Percentiles rank a stretch among this genome's conserved stretches.
Conservation (phyloP, 2,888 invertebrate genomes). For the Volucella inflata region DNA sequence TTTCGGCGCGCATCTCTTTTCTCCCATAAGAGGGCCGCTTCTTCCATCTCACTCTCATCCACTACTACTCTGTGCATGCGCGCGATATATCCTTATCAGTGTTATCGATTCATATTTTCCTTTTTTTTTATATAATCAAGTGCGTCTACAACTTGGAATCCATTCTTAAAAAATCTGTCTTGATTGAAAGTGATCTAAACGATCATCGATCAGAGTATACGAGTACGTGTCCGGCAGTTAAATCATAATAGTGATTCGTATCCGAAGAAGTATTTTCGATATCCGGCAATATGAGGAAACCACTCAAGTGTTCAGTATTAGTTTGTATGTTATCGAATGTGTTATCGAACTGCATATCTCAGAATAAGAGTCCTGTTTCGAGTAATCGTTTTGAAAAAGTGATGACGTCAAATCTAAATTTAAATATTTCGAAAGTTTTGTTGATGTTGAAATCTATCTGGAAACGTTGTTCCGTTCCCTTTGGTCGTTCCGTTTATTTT, state of each 20-base stretch:
- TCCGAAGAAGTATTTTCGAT: background rate
- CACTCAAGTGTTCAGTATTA: constrained; percentile 82
- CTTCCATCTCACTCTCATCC: constrained; percentile 29
- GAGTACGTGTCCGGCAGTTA: background rate
- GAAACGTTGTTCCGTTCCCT: constrained; percentile 37
- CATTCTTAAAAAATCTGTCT: constrained; percentile 30
- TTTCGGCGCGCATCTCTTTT: constrained; percentile 55
- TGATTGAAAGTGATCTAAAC: constrained; percentile 12
- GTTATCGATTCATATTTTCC: constrained; percentile 35
- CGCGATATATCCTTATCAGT: constrained; percentile 59
- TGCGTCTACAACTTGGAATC: constrained; percentile 17
- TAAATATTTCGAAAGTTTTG: constrained; percentile 43
- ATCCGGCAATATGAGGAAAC: constrained; percentile 74
- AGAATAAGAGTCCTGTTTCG: constrained; percentile 2
- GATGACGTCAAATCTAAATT: constrained; percentile 50
- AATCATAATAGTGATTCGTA: constrained; percentile 25
- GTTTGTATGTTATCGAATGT: constrained; percentile 79
- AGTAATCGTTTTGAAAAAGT: constrained; percentile 45
- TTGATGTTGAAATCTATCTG: constrained; percentile 64
- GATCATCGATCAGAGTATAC: constrained; percentile 5
- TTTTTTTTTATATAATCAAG: constrained; percentile 43
- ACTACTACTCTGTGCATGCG: constrained; percentile 18
- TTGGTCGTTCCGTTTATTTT: constrained; percentile 13
- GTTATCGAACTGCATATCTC: constrained; percentile 15
- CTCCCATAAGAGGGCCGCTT: constrained; percentile 27